Evolutionary conservation across 2,113 vertebrate species (phyloP).

Genomic region (Psephotus haematonotus): DNA sequence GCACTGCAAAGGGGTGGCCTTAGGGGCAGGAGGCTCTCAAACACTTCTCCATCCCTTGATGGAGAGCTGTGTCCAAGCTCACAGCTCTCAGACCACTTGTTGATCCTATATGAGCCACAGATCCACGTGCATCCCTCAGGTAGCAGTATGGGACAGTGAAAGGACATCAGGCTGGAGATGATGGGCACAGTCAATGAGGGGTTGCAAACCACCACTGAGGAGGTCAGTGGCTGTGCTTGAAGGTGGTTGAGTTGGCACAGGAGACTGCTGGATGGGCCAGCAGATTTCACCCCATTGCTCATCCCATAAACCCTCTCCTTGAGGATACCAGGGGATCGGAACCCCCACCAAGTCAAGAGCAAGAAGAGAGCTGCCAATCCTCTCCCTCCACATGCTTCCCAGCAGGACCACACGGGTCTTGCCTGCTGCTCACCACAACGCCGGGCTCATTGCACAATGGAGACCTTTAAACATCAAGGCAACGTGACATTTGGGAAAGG

Average conservation of each 20-base stretch:
- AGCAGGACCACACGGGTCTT: neutral
- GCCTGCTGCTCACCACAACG: neutral
- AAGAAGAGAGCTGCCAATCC: neutral
- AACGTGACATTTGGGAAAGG: neutral
- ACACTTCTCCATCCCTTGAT: neutral
- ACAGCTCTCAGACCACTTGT: accelerated
- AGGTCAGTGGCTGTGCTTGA: accelerated
- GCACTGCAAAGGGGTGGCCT: neutral
- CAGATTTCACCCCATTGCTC: neutral
- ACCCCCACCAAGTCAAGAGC: neutral
- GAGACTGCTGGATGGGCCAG: neutral
- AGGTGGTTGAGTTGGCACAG: no score
- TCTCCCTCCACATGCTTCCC: neutral
- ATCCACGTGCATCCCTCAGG: neutral
- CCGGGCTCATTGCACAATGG: neutral
- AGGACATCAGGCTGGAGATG: neutral
- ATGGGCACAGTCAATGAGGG: neutral
- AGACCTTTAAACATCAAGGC: constrained; percentile 34
- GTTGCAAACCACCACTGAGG: neutral
- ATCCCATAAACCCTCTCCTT: neutral
- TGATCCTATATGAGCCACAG: neutral
- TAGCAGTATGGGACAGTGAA: accelerated
- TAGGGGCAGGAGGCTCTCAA: neutral
- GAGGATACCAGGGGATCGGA: neutral
- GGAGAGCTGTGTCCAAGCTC: no score